Conservation (phyloP, 92 coral and sea anemone species). For the Umimayanthus chanpuru region DNA sequence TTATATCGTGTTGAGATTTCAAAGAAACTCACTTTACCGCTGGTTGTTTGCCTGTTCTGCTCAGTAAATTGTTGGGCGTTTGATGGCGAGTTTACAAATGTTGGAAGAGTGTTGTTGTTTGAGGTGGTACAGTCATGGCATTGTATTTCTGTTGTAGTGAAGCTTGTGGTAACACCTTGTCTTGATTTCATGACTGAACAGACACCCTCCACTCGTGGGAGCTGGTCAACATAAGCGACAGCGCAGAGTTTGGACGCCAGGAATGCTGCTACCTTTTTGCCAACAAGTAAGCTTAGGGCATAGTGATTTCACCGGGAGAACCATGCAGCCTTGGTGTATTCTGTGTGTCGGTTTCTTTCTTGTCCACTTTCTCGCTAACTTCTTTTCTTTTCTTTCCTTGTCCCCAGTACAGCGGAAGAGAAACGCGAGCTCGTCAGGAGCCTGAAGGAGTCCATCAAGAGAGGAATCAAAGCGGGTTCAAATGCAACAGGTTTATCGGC, state of each 20-base stretch:
- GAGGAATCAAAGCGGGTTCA: slow-evolving; percentile 83
- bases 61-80: no score
- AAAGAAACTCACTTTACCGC: no score
- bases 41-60: no score
- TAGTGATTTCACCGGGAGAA: no score
- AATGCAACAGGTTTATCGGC: slow-evolving; percentile 26
- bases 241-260: slow-evolving; percentile 74
- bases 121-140: neutral
- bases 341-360: neutral
- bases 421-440: slow-evolving; percentile 77
- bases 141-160: no score
- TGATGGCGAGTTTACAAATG: neutral
- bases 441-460: slow-evolving; percentile 88
- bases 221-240: slow-evolving; percentile 84
- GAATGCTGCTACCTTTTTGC: slow-evolving; percentile 88
- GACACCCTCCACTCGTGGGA: slow-evolving; percentile 97
- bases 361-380: neutral
- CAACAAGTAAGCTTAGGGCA: slow-evolving; percentile 72
- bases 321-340: neutral
- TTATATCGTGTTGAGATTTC: no score
- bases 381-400: neutral
- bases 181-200: slow-evolving; percentile 17
- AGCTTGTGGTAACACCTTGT: neutral
- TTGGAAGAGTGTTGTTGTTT: neutral
- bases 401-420: slow-evolving; percentile 79